Evolutionary conservation across 2,888 invertebrate species (phyloP), one percentile per base, ranked within the genome.

Genomic region (Macroteleia sp.): DNA sequence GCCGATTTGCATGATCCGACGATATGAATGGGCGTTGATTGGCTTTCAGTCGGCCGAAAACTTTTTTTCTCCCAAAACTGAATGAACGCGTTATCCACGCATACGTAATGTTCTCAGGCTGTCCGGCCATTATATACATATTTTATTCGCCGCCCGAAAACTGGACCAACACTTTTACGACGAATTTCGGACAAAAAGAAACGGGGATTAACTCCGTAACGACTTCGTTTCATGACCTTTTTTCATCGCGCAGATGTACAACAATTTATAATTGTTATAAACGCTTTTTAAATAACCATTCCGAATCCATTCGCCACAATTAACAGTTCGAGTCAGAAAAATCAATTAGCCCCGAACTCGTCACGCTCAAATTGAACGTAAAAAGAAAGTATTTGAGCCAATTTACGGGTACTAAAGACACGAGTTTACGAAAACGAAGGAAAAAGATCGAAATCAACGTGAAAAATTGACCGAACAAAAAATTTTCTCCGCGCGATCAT

Each of bases 1-100:
- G 52, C 54, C 30, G 82, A 88, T 87, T 88, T 89, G 86, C 89
- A 89, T 88, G 83, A 71, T 74, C 73, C 71, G 56, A 39, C 61
- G 67, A 41, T 77, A 34, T 86, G 87, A 89, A 87, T 88, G 70
- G 83, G 48, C 73, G 71, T 79, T 87, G 87, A 89, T 89, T 88
- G 85, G 83, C 80, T 83, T 83, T 86, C 64, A 39, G 5, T 42
- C 36, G 19, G 12, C 22, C 20, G 83, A 85, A 20, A n/a, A n/a
- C n/a, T 4, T 39, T 44, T 57, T 67, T 57, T 48, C 28, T 5
- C 48, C 54, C 28, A 56, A 67, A 46, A 54, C 9, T 34, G 16
- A 50, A 50, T 41, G 36, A 41, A 5, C 20, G 62, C 19, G 50
- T 17, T 61, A 48, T 36, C 46, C 44, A 59, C 59, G 48, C 48